Percentiles rank a stretch among this genome's conserved stretches.
These are phyloP conservation scores for Tragelaphus imberbis DNA, from an alignment of 2,113 vertebrate species.

Conservation along the genomic window DNA sequence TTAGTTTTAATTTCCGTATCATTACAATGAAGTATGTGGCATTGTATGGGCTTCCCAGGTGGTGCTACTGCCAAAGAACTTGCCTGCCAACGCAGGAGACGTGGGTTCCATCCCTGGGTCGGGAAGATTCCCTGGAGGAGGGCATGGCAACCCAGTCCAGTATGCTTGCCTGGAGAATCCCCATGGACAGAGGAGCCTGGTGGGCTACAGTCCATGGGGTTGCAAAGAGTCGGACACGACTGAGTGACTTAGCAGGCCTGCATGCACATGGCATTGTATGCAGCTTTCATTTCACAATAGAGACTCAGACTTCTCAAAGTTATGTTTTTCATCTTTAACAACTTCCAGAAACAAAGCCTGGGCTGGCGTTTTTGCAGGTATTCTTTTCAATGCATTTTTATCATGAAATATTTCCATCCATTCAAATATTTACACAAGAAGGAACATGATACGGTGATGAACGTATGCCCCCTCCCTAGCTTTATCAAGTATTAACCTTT, in stretches of 20 bases:
- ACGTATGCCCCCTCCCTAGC: too few species aligned
- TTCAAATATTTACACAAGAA: background rate
- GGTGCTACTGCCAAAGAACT: background rate
- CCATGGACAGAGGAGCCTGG: background rate
- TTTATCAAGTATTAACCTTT: background rate
- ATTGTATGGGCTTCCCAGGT: background rate
- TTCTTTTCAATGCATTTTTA: background rate
- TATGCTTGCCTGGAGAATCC: background rate
- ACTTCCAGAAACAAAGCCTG: background rate
- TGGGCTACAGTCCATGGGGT: accelerated
- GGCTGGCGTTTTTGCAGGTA: background rate
- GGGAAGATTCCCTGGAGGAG: background rate
- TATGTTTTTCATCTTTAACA: background rate
- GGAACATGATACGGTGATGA: background rate
- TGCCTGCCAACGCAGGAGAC: background rate
- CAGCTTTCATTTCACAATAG: background rate
- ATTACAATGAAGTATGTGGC: accelerated
- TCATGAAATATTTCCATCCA: background rate
- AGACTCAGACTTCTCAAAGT: background rate
- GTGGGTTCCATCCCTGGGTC: background rate
- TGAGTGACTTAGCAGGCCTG: background rate
- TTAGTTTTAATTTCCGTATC: accelerated
- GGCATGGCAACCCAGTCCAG: background rate
- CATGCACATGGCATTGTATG: accelerated
- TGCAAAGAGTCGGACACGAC: accelerated